Evolutionary conservation across 53 echinoderm and acorn worm species (phyloP).

Genomic region (Luidia sarsii): DNA sequence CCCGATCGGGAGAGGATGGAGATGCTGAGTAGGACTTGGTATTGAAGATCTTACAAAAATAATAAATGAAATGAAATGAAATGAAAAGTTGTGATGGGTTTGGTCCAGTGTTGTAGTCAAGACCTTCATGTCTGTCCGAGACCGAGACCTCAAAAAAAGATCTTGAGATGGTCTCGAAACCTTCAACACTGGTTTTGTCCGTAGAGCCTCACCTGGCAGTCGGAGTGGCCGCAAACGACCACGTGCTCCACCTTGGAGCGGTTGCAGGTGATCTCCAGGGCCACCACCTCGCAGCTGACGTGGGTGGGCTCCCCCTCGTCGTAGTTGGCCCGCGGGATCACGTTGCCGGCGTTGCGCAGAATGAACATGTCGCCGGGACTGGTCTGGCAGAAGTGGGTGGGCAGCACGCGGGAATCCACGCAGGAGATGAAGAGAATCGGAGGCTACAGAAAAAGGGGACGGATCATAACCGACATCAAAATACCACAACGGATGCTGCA

Average conservation of each 20-base stretch:
- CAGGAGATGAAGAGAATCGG: conserved; percentile 79
- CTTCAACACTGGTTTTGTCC: no score
- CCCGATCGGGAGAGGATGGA: no score
- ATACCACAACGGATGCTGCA: no score
- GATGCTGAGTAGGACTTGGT: neutral
- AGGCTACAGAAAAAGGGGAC: conserved; percentile 60
- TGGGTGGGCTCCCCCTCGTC: conserved; percentile 19
- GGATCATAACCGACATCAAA: neutral
- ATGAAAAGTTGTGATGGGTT: no score
- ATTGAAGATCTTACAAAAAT: neutral
- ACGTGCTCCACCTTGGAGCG: conserved; percentile 71
- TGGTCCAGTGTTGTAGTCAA: no score
- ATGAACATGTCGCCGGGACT: conserved; percentile 84
- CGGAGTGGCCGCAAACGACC: conserved; percentile 88
- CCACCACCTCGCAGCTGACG: conserved; percentile 67
- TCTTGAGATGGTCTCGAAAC: no score
- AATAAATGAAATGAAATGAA: no score
- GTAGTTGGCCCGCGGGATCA: conserved; percentile 65
- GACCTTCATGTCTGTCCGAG: no score
- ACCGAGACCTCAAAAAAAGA: no score
- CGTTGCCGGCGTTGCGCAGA: conserved; percentile 91
- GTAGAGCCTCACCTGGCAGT: conserved; percentile 96
- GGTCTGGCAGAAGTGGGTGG: conserved; percentile 80
- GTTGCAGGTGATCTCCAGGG: conserved; percentile 75
- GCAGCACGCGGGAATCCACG: conserved; percentile 90